Percentiles rank a stretch among this genome's conserved stretches.
Conservation (phyloP, 2,113 vertebrate genomes). For the Pseudolaguvia tuberculata region DNA sequence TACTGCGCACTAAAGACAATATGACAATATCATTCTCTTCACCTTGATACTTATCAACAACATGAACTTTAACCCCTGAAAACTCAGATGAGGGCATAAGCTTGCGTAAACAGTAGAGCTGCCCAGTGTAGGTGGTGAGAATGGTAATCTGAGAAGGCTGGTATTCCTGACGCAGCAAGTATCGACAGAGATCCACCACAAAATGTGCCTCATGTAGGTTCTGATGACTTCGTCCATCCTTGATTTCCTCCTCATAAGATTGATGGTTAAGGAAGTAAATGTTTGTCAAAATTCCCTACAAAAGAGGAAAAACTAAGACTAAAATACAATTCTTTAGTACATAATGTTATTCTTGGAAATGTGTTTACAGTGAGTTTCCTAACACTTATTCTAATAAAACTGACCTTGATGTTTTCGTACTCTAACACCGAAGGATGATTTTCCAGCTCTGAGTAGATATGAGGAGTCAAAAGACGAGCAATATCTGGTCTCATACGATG, state of each 20-base stretch:
- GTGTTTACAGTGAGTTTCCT: background rate
- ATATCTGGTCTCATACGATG: constrained; percentile 95
- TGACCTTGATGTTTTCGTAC: constrained; percentile 88
- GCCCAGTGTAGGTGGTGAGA: constrained; percentile 89
- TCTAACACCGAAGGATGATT: constrained; percentile 86
- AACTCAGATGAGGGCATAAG: constrained; percentile 78
- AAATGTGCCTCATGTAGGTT: constrained; percentile 84
- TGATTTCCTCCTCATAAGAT: constrained; percentile 74
- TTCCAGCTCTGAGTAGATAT: constrained; percentile 82
- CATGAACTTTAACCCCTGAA: constrained; percentile 82
- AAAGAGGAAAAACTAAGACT: constrained; percentile 15
- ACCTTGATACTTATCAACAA: constrained; percentile 96
- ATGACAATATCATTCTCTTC: constrained; percentile 94
- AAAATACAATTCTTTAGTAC: background rate
- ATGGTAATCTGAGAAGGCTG: constrained; percentile 87
- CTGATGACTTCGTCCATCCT: constrained; percentile 85
- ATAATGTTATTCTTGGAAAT: background rate
- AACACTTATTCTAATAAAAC: constrained; percentile 20
- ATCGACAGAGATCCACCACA: constrained; percentile 81
- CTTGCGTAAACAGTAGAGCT: constrained; percentile 80
- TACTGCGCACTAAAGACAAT: constrained; percentile 90
- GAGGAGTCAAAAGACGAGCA: constrained; percentile 81
- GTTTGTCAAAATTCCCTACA: constrained; percentile 79
- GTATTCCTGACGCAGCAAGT: constrained; percentile 84
- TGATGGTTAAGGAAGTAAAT: constrained; percentile 87